These are phyloP conservation scores for Apotomis turbidana DNA, from an alignment of 2,888 invertebrate genomes.

Conservation along the genomic window DNA sequence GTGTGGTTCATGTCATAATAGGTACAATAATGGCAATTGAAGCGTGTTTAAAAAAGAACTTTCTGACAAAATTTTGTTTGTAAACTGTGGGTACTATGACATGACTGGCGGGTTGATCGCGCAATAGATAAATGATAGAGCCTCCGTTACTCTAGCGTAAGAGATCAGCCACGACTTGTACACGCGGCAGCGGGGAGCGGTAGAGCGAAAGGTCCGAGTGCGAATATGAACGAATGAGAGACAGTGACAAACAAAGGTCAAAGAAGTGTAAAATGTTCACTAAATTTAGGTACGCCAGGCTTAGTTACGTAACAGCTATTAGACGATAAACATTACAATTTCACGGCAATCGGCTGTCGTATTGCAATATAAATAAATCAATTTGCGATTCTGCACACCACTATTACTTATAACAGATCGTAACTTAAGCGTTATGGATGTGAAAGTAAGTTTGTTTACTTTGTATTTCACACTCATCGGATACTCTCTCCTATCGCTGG, in stretches of 20 bases:
- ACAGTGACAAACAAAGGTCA: not conserved
- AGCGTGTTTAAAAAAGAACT: too few species aligned
- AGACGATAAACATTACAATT: constrained; percentile 31
- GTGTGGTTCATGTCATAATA: too few species aligned
- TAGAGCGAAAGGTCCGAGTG: too few species aligned
- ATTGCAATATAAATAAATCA: constrained; percentile 23
- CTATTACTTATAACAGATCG: constrained; percentile 10
- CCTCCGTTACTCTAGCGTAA: too few species aligned
- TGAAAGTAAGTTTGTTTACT: constrained; percentile 27
- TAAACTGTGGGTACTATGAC: too few species aligned
- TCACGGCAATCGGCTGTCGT: constrained; percentile 27
- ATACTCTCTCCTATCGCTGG: not conserved
- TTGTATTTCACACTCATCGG: not conserved
- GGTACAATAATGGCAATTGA: too few species aligned
- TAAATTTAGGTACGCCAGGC: constrained; percentile 1
- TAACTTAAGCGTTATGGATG: constrained; percentile 5
- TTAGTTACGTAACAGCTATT: constrained; percentile 12
- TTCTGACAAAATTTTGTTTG: too few species aligned
- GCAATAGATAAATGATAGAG: too few species aligned
- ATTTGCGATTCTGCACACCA: constrained; percentile 24
- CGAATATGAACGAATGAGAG: too few species aligned
- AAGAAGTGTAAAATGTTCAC: not conserved
- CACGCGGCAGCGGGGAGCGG: too few species aligned
- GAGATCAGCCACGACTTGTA: too few species aligned
- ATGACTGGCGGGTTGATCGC: too few species aligned